Conservation (phyloP, 2,113 vertebrate species). For the Syngnathus floridae region DNA sequence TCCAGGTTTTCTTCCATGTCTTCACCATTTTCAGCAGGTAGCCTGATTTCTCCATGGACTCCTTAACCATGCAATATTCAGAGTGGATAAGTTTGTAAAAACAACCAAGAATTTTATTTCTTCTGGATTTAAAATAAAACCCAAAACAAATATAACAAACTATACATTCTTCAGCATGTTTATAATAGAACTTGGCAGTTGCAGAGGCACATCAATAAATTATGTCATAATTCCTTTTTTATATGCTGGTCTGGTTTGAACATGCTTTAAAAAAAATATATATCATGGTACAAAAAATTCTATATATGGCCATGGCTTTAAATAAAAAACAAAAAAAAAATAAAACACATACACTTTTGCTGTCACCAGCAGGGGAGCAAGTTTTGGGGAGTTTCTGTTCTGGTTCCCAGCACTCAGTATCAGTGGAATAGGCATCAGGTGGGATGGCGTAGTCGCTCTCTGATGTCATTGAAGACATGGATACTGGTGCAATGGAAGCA, state of each 20-base stretch:
- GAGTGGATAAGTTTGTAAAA: neutral
- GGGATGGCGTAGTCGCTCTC: constrained; percentile 98
- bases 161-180: no score
- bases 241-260: no score
- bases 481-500: constrained; percentile 74
- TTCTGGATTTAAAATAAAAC: no score
- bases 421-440: constrained; percentile 90
- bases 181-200: no score
- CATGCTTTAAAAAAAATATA: no score
- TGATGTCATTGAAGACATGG: constrained; percentile 88
- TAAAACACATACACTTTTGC: constrained; percentile 80
- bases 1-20: constrained; percentile 94
- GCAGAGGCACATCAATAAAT: no score
- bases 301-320: no score
- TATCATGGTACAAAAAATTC: no score
- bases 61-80: constrained; percentile 63
- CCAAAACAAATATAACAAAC: no score
- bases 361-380: constrained; percentile 79
- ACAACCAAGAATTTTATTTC: neutral
- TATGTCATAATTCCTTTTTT: no score
- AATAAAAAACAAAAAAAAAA: neutral
- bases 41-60: constrained; percentile 93
- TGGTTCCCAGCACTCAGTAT: constrained; percentile 86
- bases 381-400: constrained; percentile 93
- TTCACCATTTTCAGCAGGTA: constrained; percentile 95